These are phyloP conservation scores for Henricia sp. DNA, from an alignment of 53 echinoderm and acorn worm genomes.

Conservation along the genomic window DNA sequence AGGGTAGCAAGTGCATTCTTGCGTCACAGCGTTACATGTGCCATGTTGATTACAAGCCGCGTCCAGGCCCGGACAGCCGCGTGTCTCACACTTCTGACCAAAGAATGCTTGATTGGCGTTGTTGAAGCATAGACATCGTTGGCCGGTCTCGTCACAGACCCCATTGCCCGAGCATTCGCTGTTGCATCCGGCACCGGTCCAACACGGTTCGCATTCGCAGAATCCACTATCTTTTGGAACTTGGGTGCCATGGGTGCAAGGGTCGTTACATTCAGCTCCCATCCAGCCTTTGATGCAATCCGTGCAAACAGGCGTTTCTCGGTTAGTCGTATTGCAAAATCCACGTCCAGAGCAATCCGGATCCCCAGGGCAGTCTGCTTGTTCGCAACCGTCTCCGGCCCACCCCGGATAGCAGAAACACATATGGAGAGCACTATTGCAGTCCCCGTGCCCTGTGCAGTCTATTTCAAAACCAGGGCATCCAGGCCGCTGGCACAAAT, in stretches of 20 bases:
- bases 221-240: slow-evolving; percentile 67
- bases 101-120: slow-evolving; percentile 59
- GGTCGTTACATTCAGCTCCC: slow-evolving; percentile 76
- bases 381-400: slow-evolving; percentile 83
- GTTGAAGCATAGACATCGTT: slow-evolving; percentile 64
- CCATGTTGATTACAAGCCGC: slow-evolving; percentile 81
- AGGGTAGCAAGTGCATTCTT: slow-evolving; percentile 85
- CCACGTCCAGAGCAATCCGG: slow-evolving; percentile 84
- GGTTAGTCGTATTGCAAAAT: slow-evolving; percentile 64
- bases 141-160: slow-evolving; percentile 51
- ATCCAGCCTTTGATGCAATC: slow-evolving; percentile 78
- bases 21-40: slow-evolving; percentile 70
- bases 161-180: slow-evolving; percentile 86
- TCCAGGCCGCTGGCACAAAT: slow-evolving; percentile 76
- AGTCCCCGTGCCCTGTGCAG: slow-evolving; percentile 89
- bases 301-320: slow-evolving; percentile 64
- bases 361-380: slow-evolving; percentile 85
- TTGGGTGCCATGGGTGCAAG: slow-evolving; percentile 72
- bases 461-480: slow-evolving; percentile 82
- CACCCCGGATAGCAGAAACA: slow-evolving; percentile 93
- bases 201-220: slow-evolving; percentile 83
- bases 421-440: slow-evolving; percentile 78
- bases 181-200: slow-evolving; percentile 87
- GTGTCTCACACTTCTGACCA: slow-evolving; percentile 74
- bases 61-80: slow-evolving; percentile 83